A percentile compares a stretch with the other conserved stretches of the same genome.
These are phyloP conservation scores for Coenonympha arcania DNA, from an alignment of 2,888 invertebrate genomes.

Conservation along the genomic window DNA sequence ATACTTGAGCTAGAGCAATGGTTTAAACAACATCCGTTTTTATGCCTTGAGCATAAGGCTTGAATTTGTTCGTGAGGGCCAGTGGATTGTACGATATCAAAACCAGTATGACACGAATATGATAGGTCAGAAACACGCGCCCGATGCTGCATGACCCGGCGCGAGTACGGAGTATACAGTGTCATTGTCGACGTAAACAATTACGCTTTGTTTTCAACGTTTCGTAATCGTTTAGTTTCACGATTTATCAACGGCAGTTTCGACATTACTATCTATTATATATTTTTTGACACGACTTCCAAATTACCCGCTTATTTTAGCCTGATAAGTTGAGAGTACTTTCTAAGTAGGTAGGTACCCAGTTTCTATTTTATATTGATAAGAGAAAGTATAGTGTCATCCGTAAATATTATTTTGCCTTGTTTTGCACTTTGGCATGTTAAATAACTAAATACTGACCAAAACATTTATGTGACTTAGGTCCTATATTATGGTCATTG, in stretches of 20 bases:
- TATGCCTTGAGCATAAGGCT: conserved; percentile 10
- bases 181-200: conserved; percentile 13
- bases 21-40: neutral
- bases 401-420: too few relatives aligned
- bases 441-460: too few relatives aligned
- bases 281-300: conserved; percentile 6
- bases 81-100: conserved; percentile 36
- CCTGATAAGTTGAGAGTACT: neutral
- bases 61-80: conserved; percentile 32
- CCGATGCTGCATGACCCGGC: conserved; percentile 19
- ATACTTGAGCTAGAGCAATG: too few relatives aligned
- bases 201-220: conserved; percentile 14
- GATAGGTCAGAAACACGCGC: conserved; percentile 60
- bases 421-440: too few relatives aligned
- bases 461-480: too few relatives aligned
- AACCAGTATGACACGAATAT: conserved; percentile 66
- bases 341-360: neutral
- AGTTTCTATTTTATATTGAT: neutral
- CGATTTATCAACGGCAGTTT: neutral
- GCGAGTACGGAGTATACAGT: too few relatives aligned
- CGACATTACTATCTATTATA: conserved; percentile 1
- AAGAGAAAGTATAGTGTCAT: too few relatives aligned
- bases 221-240: conserved; percentile 14
- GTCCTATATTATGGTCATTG: too few relatives aligned
- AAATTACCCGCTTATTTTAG: conserved; percentile 9